These are phyloP conservation scores for Picathartes gymnocephalus DNA, from an alignment of 2,113 vertebrate genomes.

Conservation along the genomic window DNA sequence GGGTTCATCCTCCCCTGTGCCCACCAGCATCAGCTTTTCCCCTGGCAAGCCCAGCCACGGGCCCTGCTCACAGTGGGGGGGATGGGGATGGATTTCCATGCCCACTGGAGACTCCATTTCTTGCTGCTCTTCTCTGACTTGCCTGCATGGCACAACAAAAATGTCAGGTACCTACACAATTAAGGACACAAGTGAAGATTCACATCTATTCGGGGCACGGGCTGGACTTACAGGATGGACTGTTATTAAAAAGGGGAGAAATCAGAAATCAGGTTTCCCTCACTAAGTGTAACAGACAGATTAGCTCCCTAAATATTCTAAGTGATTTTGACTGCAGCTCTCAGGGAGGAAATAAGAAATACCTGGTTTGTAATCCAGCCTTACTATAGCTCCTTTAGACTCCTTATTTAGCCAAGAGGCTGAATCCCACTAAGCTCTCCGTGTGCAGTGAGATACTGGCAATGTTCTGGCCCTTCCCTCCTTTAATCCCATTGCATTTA, in stretches of 20 bases:
- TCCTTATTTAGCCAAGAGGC: constrained; percentile 8
- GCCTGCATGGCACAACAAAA: background rate
- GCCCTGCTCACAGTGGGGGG: background rate
- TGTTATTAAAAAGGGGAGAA: background rate
- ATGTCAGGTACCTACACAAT: background rate
- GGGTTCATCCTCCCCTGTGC: background rate
- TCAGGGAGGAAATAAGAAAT: background rate
- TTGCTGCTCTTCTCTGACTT: background rate
- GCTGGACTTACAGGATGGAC: background rate
- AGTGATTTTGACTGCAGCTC: background rate
- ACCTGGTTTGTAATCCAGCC: background rate
- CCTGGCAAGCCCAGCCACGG: background rate
- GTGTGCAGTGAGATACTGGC: background rate
- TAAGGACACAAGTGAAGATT: background rate
- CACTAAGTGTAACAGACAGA: background rate
- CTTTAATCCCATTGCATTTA: background rate
- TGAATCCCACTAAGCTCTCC: background rate
- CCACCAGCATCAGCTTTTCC: background rate
- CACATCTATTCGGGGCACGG: accelerated
- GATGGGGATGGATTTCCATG: background rate
- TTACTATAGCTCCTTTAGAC: constrained; percentile 16
- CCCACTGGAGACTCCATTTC: accelerated
- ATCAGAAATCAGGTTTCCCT: background rate
- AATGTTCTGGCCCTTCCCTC: background rate
- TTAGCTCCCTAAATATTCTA: background rate